phyloP scores from a whole-genome alignment of 2,797 vertebrate genomes.

The Galaxias olidus region DNA sequence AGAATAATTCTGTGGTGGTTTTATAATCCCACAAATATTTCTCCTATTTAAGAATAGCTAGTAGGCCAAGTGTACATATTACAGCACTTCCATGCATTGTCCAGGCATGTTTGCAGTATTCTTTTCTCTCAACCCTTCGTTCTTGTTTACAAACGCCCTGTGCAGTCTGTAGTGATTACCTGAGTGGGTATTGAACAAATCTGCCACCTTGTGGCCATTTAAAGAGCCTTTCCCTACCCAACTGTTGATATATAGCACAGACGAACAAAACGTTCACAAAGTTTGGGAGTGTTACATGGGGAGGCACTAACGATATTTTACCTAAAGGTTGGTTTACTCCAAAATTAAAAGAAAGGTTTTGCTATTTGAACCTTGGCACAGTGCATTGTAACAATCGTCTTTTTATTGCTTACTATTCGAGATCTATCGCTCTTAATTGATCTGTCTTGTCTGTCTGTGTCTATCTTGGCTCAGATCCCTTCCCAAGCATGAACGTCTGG shows the following conservation, averaged over 20 bases:
- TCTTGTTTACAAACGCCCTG: background rate
- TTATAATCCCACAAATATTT: too few relatives aligned
- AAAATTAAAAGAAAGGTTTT: too few relatives aligned
- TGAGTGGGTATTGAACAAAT: background rate
- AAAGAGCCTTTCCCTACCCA: background rate
- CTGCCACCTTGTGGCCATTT: background rate
- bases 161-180: background rate
- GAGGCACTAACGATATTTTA: too few relatives aligned
- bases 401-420: too few relatives aligned
- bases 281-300: background rate
- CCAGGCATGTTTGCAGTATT: background rate
- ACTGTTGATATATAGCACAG: background rate
- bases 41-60: too few relatives aligned
- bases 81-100: background rate
- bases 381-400: too few relatives aligned
- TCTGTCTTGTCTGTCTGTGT: background rate
- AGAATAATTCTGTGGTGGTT: too few relatives aligned
- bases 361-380: too few relatives aligned
- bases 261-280: background rate
- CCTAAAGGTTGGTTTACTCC: too few relatives aligned
- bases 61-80: background rate
- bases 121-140: background rate
- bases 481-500: slow-evolving; percentile 90
- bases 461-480: slow-evolving; percentile 78
- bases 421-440: too few relatives aligned